These are phyloP conservation scores for Pteronura brasiliensis DNA, from an alignment of 2,113 vertebrate genomes.

Conservation along the genomic window DNA sequence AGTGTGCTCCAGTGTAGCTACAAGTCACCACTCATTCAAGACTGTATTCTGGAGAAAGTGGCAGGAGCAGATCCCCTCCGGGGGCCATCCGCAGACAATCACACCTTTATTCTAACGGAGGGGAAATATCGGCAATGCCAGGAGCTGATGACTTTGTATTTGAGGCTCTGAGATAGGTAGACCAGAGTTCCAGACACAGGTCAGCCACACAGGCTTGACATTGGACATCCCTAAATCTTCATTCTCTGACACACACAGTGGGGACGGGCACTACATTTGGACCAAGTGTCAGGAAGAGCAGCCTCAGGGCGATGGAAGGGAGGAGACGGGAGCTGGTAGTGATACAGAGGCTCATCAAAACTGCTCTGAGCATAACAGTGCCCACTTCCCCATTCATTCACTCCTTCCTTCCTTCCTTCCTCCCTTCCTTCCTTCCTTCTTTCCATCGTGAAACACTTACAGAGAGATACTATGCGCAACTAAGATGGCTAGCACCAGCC, in stretches of 20 bases:
- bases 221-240: background rate
- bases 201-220: background rate
- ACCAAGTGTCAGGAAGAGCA: no score
- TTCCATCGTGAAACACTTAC: background rate
- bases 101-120: background rate
- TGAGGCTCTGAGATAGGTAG: background rate
- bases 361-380: background rate
- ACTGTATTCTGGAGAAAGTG: background rate
- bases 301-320: rapidly evolving
- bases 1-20: rapidly evolving
- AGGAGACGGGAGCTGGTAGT: background rate
- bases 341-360: no score
- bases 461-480: background rate
- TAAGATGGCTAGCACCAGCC: background rate
- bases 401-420: no score
- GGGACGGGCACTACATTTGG: rapidly evolving
- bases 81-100: background rate
- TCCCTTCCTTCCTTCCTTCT: no score
- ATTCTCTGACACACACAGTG: rapidly evolving
- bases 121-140: background rate
- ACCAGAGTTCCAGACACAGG: background rate
- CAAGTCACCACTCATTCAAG: background rate
- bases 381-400: background rate
- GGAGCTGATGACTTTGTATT: background rate
- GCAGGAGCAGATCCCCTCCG: background rate